Base-by-base conservation (phyloP, 2,113 vertebrate species). In the Suncus etruscus region DNA sequence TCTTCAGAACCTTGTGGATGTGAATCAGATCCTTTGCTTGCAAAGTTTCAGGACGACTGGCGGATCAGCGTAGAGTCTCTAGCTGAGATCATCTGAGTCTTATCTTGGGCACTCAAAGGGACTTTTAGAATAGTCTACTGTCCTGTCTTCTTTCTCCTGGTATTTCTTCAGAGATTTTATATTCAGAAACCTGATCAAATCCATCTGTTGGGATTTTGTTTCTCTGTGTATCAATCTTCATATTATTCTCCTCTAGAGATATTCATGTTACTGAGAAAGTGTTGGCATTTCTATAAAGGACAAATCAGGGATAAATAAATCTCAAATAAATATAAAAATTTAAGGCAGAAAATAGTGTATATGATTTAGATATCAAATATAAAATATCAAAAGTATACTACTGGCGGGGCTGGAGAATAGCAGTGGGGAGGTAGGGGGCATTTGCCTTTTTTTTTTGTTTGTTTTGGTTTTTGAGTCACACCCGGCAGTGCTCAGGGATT, bases 241-340 rank as follows among this genome's bases (percentile, higher is more conserved):
- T 11, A 51, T 32, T 73, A 95, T 32, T 92, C 84, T 76, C 72
- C 94, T 97, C 93, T 92, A 72, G n/a, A 39, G 76, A 93, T 77
- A 76, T 22, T 92, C 51, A 79, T 20, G 50, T 20, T 86, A 18
- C 31, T 82, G 94, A 96, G 92, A 91, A 94, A 69, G 91, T 88
- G 96, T 93, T 89, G 88, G 91, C 29, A 94, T 48, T 96, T 87
- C 98, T 97, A 91, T 78, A 87, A 95, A n/a, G n/a, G 96, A 96
- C 22, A 86, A 93, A 90, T 47, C 32, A 85, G 24, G 80, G 84
- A 69, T 85, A 90, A 87, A 69, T 85, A 90, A 32, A 51, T 18
- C 47, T 66, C 15, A 86, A 84, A 94, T 45, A 93, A 91, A 73
- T 50, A 73, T 3, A 58, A 72, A 83, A 69, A 81, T 54, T 77